A percentile compares a stretch with the other conserved stretches of the same genome.
Conservation (phyloP, 2,888 invertebrate genomes). For the Plagodis pulveraria region DNA sequence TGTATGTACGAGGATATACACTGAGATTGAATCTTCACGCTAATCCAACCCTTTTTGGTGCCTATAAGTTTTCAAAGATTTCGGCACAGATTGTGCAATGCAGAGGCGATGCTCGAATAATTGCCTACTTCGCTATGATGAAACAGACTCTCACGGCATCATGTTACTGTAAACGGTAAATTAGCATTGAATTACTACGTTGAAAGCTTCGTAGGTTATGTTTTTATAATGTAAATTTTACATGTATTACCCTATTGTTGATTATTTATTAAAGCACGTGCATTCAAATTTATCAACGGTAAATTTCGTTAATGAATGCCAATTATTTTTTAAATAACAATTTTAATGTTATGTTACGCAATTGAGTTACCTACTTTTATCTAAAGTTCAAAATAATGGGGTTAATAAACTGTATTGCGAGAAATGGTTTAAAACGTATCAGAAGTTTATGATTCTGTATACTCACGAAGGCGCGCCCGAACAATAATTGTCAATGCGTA, state of each 20-base stretch:
- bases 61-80: slow-evolving; percentile 1
- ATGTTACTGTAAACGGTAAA: slow-evolving; percentile 24
- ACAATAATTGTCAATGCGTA: too few relatives aligned
- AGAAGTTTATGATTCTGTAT: too few relatives aligned
- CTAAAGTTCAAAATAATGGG: too few relatives aligned
- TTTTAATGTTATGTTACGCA: background rate
- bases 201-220: slow-evolving; percentile 21
- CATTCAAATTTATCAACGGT: background rate
- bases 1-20: too few relatives aligned
- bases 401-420: too few relatives aligned
- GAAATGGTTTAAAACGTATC: too few relatives aligned
- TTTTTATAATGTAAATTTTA: slow-evolving; percentile 21
- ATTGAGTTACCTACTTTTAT: background rate
- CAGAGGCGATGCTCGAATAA: slow-evolving; percentile 26
- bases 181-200: slow-evolving; percentile 19
- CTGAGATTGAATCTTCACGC: too few relatives aligned
- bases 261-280: slow-evolving; percentile 1
- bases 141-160: slow-evolving; percentile 21
- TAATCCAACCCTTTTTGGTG: too few relatives aligned
- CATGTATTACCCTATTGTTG: slow-evolving; percentile 14
- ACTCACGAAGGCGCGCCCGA: too few relatives aligned
- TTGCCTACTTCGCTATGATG: slow-evolving; percentile 21
- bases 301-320: background rate
- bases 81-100: slow-evolving; percentile 23
- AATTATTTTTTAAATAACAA: background rate